phyloP scores from a whole-genome alignment of 2,797 vertebrate genomes.

The Trachurus trachurus region DNA sequence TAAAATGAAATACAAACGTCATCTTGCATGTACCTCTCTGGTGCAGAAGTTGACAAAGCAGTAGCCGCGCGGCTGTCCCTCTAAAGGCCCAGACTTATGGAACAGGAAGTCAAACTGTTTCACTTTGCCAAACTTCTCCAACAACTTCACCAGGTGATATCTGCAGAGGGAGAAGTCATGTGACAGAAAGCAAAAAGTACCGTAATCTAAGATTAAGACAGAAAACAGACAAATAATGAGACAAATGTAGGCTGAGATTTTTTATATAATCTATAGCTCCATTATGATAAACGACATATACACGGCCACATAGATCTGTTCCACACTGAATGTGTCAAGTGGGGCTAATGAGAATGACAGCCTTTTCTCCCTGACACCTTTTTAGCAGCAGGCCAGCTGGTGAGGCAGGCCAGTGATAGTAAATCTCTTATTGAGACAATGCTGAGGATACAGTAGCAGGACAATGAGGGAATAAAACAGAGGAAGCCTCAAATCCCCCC shows the following conservation, averaged over 20 bases:
- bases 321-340: slow-evolving; percentile 54
- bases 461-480: slow-evolving; percentile 89
- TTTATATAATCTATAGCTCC: background rate
- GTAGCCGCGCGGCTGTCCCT: slow-evolving; percentile 98
- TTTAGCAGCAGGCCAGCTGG: slow-evolving; percentile 80
- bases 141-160: slow-evolving; percentile 95
- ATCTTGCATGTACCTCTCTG: slow-evolving; percentile 88
- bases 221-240: background rate
- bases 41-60: slow-evolving; percentile 99
- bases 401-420: slow-evolving; percentile 72
- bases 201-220: background rate
- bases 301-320: background rate
- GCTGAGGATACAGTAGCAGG: slow-evolving; percentile 87
- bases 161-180: slow-evolving; percentile 76
- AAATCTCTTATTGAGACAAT: slow-evolving; percentile 90
- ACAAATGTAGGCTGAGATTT: background rate
- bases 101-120: slow-evolving; percentile 99
- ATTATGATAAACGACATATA: background rate
- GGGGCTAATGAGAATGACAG: slow-evolving; percentile 83
- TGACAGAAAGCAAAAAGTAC: background rate
- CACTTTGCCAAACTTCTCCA: slow-evolving; percentile 97
- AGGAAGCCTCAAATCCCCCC: slow-evolving; percentile 84
- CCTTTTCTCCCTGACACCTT: slow-evolving; percentile 83
- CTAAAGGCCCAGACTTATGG: slow-evolving; percentile 97
- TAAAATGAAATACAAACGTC: background rate